Evolutionary conservation across 2,797 vertebrate species (phyloP).

Genomic region (Telmatherina bonti): DNA sequence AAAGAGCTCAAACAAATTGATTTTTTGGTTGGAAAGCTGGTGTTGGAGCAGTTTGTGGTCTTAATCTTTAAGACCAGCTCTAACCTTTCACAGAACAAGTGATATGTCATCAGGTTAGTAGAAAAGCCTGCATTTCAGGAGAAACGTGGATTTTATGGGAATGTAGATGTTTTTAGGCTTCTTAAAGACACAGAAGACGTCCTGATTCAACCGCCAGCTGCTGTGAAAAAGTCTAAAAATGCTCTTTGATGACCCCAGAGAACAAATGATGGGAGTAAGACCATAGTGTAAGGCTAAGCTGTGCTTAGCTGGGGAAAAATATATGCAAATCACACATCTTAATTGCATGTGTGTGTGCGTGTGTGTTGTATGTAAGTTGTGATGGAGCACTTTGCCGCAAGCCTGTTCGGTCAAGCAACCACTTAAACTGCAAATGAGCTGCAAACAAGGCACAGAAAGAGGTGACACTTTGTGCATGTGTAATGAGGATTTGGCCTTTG

Average conservation of each 20-base stretch:
- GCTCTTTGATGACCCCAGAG: slow-evolving; percentile 16
- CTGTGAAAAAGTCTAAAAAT: slow-evolving; percentile 2
- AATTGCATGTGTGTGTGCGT: slow-evolving; percentile 12
- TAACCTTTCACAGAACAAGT: background rate
- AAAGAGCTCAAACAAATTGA: slow-evolving; percentile 64
- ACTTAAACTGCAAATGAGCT: slow-evolving; percentile 64
- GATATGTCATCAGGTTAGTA: slow-evolving; percentile 20
- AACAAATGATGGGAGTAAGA: slow-evolving; percentile 9
- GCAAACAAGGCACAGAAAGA: slow-evolving; percentile 43
- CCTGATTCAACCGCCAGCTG: slow-evolving; percentile 23
- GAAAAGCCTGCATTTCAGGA: background rate
- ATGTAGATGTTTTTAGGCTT: slow-evolving; percentile 32
- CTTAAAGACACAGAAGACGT: slow-evolving; percentile 37
- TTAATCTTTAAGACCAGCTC: slow-evolving; percentile 25
- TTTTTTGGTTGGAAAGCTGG: slow-evolving; percentile 50
- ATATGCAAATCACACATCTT: slow-evolving; percentile 39
- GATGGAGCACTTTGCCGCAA: slow-evolving; percentile 39
- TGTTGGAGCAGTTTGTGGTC: slow-evolving; percentile 40
- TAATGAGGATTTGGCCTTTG: slow-evolving; percentile 19
- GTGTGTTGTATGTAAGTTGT: slow-evolving; percentile 1
- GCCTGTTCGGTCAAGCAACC: slow-evolving; percentile 44
- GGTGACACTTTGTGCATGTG: slow-evolving; percentile 22
- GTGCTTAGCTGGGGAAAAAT: slow-evolving; percentile 29
- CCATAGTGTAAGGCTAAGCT: background rate
- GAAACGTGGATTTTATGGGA: too few species aligned